Percentiles rank a stretch among this genome's conserved stretches.
Conservation (phyloP, 2,797 vertebrate genomes). For the Pristis pectinata region DNA sequence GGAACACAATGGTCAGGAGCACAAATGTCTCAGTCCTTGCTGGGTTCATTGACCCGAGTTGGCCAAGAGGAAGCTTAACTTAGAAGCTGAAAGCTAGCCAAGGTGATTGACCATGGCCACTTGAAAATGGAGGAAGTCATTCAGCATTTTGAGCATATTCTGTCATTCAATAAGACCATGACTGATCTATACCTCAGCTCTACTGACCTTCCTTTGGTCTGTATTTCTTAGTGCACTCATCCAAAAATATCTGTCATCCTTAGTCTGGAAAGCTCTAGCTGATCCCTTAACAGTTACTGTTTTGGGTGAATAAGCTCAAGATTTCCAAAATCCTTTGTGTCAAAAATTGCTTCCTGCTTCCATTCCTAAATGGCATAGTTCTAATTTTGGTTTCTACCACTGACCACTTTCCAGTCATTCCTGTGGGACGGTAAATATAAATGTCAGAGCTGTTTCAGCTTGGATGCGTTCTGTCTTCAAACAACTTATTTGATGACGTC, state of each 20-base stretch:
- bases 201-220: background rate
- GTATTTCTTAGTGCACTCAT: background rate
- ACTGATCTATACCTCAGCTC: background rate
- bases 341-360: background rate
- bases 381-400: background rate
- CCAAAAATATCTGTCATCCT: background rate
- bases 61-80: background rate
- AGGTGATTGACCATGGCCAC: background rate
- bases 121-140: background rate
- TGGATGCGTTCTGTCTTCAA: background rate
- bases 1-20: background rate
- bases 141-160: background rate
- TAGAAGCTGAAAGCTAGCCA: background rate
- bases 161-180: background rate
- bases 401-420: background rate
- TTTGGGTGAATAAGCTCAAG: background rate
- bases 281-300: background rate
- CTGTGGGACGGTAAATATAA: too few relatives aligned
- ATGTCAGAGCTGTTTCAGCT: too few relatives aligned
- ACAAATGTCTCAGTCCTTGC: too few relatives aligned
- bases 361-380: background rate
- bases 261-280: background rate
- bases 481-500: background rate
- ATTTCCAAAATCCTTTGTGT: background rate
- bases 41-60: background rate